Evolutionary conservation across 2,888 invertebrate genomes (phyloP).

Genomic region (Cepaea hortensis): DNA sequence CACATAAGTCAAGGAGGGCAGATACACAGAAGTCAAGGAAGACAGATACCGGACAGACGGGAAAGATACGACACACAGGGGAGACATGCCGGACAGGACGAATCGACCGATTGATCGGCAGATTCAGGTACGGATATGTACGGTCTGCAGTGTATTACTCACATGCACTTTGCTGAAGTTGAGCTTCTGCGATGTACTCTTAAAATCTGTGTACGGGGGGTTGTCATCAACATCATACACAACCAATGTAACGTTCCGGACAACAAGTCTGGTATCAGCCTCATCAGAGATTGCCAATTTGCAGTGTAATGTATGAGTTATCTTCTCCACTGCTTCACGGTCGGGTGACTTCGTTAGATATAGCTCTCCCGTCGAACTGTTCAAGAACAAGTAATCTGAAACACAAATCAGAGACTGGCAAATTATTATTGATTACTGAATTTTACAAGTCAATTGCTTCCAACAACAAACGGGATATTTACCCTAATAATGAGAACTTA

Average conservation of each 20-base stretch:
- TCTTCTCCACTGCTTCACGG: constrained; percentile 13
- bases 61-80: no score
- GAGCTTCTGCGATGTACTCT: not conserved
- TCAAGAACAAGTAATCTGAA: constrained; percentile 18
- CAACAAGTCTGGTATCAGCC: no score
- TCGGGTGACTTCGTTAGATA: not conserved
- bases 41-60: no score
- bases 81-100: no score
- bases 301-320: not conserved
- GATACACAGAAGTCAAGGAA: no score
- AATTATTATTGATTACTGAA: no score
- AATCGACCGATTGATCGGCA: no score
- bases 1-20: no score
- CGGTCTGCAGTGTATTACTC: not conserved
- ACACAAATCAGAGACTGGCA: not conserved
- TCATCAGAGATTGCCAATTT: not conserved
- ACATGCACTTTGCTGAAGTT: not conserved
- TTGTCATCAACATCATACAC: constrained; percentile 35
- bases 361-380: not conserved
- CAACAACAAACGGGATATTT: no score
- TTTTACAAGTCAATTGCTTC: no score
- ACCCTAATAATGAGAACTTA: no score
- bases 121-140: not conserved
- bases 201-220: constrained; percentile 14
- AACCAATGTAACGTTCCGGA: not conserved